Evolutionary conservation across 2,113 vertebrate genomes (phyloP), one percentile per base, ranked within the genome.

Genomic region (Dromas ardeola): DNA sequence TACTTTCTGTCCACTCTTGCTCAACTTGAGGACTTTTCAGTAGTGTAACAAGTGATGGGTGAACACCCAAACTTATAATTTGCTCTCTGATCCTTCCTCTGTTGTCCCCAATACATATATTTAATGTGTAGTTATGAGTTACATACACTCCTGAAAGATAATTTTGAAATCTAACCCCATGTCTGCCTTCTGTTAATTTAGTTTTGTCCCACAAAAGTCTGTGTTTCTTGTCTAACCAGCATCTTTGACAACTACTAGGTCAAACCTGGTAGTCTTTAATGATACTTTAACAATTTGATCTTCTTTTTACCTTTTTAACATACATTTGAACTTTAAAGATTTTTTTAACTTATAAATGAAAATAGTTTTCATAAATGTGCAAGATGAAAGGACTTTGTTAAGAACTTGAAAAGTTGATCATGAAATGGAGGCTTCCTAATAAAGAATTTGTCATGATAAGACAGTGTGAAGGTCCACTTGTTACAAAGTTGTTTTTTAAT

Each of bases 41-140:
- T 1, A 63, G 6, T 2, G 2, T 5, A 72, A 38, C 9, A 77
- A 63, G 26, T 21, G 38, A 67, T 1, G 2, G 10, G 25, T 52
- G 36, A 92, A 72, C 17, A 74, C 16, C 16, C 50, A 47, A 50
- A 59, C 14, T 2, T 11, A 34, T 47, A 6, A 17, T 36, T 43
- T 78, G 4, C 11, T 81, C 47, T 83, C 86, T 70, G 58, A 38
- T 40, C 19, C 23, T 88, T 52, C 74, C 43, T 85, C 29, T 43
- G 1, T 16, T 73, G 50, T 62, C 63, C 81, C 55, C 32, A 73
- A 5, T 26, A 45, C 36, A 62, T 66, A 45, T 42, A n/a, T 15
- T 70, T 70, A 63, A 55, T 34, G 2, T 29, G 63, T 8, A 49
- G 10, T 9, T 58, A 1, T 5, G 49, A 73, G 40, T 73, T 73